Evolutionary conservation across 1,140 invertebrate genomes (phyloP).

Genomic region (Philotrypesis tridentata): DNA sequence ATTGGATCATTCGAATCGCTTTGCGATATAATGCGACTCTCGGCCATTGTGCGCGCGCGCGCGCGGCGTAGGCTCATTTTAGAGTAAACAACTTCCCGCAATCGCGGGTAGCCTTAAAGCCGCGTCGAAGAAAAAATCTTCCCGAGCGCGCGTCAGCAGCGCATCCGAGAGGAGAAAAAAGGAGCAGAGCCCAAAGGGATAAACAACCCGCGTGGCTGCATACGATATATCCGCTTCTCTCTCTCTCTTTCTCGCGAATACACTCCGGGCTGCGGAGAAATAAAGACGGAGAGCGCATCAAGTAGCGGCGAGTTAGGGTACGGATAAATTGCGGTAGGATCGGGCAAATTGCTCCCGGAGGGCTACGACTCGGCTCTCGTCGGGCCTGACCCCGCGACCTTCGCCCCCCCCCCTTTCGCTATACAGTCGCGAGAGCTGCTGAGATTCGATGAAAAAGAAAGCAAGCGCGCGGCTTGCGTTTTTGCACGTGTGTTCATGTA

Average conservation of each 20-base stretch:
- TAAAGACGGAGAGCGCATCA: not conserved
- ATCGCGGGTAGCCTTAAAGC: not conserved
- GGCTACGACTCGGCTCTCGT: conserved; percentile 30
- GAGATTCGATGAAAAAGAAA: not conserved
- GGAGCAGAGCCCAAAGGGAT: not conserved
- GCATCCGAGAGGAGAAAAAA: too few species aligned
- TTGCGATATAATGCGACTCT: too few species aligned
- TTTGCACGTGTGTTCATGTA: too few species aligned
- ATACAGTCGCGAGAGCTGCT: too few species aligned
- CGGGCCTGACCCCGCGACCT: conserved; percentile 38
- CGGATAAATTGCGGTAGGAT: conserved; percentile 37
- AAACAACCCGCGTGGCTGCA: not conserved
- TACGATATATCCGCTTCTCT: not conserved
- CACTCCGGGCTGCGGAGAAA: not conserved
- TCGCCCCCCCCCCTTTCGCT: conserved; percentile 4
- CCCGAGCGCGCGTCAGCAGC: not conserved
- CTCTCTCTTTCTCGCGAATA: too few species aligned
- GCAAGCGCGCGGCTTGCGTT: too few species aligned
- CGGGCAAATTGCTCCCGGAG: conserved; percentile 35
- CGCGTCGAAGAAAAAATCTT: not conserved
- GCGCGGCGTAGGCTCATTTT: not conserved
- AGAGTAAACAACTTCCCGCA: not conserved
- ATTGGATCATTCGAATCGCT: too few species aligned
- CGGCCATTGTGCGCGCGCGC: too few species aligned
- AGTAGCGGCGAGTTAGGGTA: not conserved